Evolutionary conservation across 2,797 vertebrate species (phyloP).

Genomic region (Hylomyscus alleni): DNA sequence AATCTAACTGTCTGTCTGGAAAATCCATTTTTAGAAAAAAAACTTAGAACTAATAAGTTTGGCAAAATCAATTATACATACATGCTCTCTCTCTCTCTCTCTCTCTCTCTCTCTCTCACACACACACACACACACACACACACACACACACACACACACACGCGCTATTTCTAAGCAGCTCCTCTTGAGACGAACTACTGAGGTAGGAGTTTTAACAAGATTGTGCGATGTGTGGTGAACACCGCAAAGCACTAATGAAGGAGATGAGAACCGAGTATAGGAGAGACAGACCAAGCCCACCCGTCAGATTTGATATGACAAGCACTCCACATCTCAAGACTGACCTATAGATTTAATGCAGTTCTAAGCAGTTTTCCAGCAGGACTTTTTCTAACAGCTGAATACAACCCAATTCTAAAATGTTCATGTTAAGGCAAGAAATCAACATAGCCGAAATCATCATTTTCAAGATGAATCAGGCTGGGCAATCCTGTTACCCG

Average conservation of each 20-base stretch:
- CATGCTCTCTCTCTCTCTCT: no score
- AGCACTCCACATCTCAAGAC: neutral
- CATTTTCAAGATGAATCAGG: neutral
- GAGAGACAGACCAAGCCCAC: neutral
- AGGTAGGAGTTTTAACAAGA: neutral
- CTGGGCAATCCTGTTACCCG: neutral
- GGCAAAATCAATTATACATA: no score
- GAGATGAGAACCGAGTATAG: neutral
- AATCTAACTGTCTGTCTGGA: no score
- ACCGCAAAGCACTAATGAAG: neutral
- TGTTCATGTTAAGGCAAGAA: neutral
- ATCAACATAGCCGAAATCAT: neutral
- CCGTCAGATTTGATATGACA: neutral
- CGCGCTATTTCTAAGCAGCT: neutral
- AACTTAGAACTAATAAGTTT: no score
- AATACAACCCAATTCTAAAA: neutral
- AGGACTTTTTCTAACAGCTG: neutral
- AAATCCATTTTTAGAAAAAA: no score
- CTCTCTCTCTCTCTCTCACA: no score
- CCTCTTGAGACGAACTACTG: conserved; percentile 14
- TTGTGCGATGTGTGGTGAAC: neutral
- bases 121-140: no score
- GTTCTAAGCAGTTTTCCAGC: neutral
- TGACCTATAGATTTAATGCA: neutral
- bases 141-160: neutral